Evolutionary conservation across 2,888 invertebrate genomes (phyloP), one percentile per base, ranked within the genome.

Genomic region (Drosophila mimica): DNA sequence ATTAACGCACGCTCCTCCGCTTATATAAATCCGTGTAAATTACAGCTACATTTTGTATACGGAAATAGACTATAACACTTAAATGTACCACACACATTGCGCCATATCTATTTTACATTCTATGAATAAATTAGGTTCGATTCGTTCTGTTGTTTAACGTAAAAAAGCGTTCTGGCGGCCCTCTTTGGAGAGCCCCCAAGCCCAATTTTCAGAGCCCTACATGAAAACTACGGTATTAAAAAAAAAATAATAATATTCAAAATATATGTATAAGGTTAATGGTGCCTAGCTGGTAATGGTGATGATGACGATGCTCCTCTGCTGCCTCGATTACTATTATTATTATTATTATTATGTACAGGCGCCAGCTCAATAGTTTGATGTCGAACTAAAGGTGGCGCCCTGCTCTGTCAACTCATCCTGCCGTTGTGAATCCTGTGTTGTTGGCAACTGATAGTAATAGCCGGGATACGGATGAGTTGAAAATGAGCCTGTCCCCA

Each of bases 41-140:
- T 83, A 84, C 60, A 76, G 40, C 83, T 84, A 88, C 69, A 74
- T 67, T 82, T 80, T 80, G 70, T 76, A 78, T 83, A 88, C 73
- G 79, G 81, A 88, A 82, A 81, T 86, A 86, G 74, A 75, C 88
- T 86, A 83, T 85, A 85, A 85, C 84, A 85, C 84, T 85, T 85
- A 88, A 72, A 73, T 59, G 62, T 88, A 84, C 82, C 74, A 74
- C 74, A 54, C 54, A 81, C 65, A 69, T 71, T 69, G 70, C 70
- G 77, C 70, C 74, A 74, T 70, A 74, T 81, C 81, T 83, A 88
- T 83, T 53, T 82, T 84, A 84, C 88, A 84, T 34, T 71, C 84
- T 84, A 88, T 79, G 62, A 85, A 88, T 85, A 86, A 88, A 81
- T 84, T 83, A 84, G 68, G 74, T 83, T 83, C 67, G 70, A 80